A percentile compares a stretch with the other conserved stretches of the same genome.
Conservation (phyloP, 2,888 invertebrate genomes). For the Cerastis rubricosa region DNA sequence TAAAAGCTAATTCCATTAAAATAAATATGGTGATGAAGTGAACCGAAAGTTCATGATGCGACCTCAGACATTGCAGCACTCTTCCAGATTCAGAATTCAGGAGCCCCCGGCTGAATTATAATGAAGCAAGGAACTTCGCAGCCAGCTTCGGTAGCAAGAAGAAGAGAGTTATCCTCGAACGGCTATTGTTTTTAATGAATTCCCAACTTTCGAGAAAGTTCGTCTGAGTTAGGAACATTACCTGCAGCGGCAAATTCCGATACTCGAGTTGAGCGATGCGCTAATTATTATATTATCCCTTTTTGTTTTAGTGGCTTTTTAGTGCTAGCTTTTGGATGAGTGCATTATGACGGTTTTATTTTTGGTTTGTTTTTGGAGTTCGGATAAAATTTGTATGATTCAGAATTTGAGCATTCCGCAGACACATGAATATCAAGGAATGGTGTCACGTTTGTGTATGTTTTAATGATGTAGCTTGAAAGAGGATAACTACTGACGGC, state of each 20-base stretch:
- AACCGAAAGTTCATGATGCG: constrained; percentile 40
- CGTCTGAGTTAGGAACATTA: constrained; percentile 71
- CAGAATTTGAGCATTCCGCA: background rate
- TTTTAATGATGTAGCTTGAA: background rate
- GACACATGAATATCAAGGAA: background rate
- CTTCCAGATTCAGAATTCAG: constrained; percentile 68
- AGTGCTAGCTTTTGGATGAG: background rate
- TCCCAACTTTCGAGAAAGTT: constrained; percentile 74
- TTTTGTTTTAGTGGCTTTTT: constrained; percentile 37
- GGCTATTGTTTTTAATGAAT: constrained; percentile 83
- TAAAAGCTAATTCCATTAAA: constrained; percentile 29
- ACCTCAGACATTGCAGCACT: constrained; percentile 56
- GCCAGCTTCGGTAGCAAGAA: constrained; percentile 59
- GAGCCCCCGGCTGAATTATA: constrained; percentile 78
- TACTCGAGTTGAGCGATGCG: constrained; percentile 59
- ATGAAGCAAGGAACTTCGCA: constrained; percentile 76
- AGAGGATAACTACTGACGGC: background rate
- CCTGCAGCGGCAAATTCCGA: constrained; percentile 77
- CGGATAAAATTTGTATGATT: background rate
- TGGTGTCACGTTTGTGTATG: background rate
- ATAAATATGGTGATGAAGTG: constrained; percentile 31
- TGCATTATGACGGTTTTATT: background rate
- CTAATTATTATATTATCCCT: constrained; percentile 64
- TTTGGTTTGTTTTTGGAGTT: background rate
- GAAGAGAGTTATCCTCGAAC: constrained; percentile 74